These are phyloP conservation scores for Callipepla californica DNA, from an alignment of 2,113 vertebrate genomes.

Conservation along the genomic window DNA sequence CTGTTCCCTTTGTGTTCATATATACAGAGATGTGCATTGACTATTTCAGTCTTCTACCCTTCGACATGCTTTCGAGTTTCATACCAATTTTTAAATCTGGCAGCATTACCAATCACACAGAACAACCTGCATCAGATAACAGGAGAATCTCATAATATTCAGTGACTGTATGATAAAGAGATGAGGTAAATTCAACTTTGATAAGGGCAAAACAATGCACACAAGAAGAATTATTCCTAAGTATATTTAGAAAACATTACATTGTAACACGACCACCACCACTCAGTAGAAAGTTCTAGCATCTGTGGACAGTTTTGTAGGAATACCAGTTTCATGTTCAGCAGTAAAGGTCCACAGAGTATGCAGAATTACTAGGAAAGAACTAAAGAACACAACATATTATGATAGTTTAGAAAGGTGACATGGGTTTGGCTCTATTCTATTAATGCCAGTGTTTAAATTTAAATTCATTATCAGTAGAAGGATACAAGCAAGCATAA, in stretches of 20 bases:
- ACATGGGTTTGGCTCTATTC: background rate
- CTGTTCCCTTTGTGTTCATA: conserved; percentile 47
- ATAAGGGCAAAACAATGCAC: background rate
- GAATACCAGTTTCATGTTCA: background rate
- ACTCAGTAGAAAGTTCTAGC: background rate
- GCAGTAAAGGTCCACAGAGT: background rate
- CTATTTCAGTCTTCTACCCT: background rate
- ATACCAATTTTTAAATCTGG: background rate
- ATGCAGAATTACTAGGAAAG: background rate
- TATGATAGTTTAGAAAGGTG: background rate
- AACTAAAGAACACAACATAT: background rate
- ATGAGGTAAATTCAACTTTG: background rate
- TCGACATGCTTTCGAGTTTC: background rate
- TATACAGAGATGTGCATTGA: background rate
- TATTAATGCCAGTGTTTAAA: background rate
- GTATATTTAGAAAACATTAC: background rate
- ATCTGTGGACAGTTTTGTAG: background rate
- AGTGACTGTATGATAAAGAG: background rate
- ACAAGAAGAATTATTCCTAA: background rate
- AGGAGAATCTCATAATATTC: background rate
- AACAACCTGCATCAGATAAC: background rate
- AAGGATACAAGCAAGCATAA: background rate
- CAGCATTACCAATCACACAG: background rate
- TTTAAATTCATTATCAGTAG: background rate
- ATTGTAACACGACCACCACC: background rate